Base-by-base conservation (phyloP, 2,888 invertebrate genomes). In the Sesia apiformis region DNA sequence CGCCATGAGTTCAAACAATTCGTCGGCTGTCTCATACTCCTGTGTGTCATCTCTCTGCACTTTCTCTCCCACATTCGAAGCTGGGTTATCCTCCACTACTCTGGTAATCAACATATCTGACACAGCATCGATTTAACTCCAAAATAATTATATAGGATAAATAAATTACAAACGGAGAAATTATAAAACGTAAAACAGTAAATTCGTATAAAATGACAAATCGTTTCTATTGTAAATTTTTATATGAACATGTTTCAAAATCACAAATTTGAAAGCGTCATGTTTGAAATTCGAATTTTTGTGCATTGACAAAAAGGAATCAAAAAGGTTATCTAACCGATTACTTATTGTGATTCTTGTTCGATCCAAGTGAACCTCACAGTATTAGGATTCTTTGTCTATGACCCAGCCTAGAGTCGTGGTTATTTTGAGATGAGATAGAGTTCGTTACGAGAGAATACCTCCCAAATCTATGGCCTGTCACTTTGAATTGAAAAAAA, bases 1-100 rank as follows among this genome's bases (percentile, higher is more conserved):
- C 3, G 78, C 72, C 76, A 83, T 81, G 1, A 83, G 58, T 40
- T 84, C 78, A 54, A 77, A 84, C 5, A 85, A 67, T 51, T 84
- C 77, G 54, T 69, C 74, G 2, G 84, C 83, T 0, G 81, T 79
- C 43, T 74, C 72, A 55, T 76, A 79, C 39, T 77, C 76, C 5
- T 70, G 64, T 23, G 23, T 23, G 23, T 23, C 23, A 23, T 23
- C 23, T 23, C 23, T 23, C 2, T 23, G 23, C 23, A 23, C 42
- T 6, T 42, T 7, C 42, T 42, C 42, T 42, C 42, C 42, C 5
- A 42, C 42, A 6, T 6, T 3, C 42, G 42, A 42, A 5, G 42
- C 7, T 42, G 7, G 42, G 3, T 23, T 23, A 23, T 23, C 78
- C 4, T 80, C 79, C 7, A 70, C 57, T 55, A 80, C 65, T 53